Percentiles rank a stretch among this genome's conserved stretches.
These are phyloP conservation scores for Luidia sarsii DNA, from an alignment of 53 echinoderm and acorn worm species.

Conservation along the genomic window DNA sequence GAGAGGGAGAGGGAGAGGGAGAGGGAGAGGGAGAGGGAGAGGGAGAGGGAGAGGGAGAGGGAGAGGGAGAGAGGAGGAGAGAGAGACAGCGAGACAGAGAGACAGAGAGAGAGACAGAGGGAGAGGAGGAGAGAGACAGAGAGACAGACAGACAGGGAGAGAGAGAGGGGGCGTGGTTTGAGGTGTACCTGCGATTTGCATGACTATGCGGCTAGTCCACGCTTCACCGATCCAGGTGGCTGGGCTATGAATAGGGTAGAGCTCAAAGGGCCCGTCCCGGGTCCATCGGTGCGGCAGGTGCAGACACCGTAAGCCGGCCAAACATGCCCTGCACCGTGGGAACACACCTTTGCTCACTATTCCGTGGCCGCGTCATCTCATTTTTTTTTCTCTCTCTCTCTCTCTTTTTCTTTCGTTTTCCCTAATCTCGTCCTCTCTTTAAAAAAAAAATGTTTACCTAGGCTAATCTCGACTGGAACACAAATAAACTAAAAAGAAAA, in stretches of 20 bases:
- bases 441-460: constrained; percentile 35
- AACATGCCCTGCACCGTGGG: constrained; percentile 48
- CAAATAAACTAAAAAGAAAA: not conserved
- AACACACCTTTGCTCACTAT: constrained; percentile 47
- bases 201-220: constrained; percentile 17
- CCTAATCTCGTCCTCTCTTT: too few species aligned
- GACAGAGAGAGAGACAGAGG: too few species aligned
- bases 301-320: constrained; percentile 33
- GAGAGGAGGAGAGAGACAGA: too few species aligned
- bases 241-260: not conserved
- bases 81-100: too few species aligned
- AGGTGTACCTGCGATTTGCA: constrained; percentile 50
- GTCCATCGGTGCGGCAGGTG: constrained; percentile 17
- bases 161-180: too few species aligned
- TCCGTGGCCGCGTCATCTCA: constrained; percentile 51
- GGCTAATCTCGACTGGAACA: constrained; percentile 34
- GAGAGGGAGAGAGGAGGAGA: too few species aligned
- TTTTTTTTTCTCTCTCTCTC: constrained; percentile 8
- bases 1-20: too few species aligned
- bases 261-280: not conserved
- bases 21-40: too few species aligned
- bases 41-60: too few species aligned
- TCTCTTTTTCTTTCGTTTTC: constrained; percentile 12
- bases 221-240: constrained; percentile 44
- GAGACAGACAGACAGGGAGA: too few species aligned